Percentiles rank a stretch among this genome's conserved stretches.
phyloP scores from a whole-genome alignment of 2,888 invertebrate species.

The Stenichneumon culpator region DNA sequence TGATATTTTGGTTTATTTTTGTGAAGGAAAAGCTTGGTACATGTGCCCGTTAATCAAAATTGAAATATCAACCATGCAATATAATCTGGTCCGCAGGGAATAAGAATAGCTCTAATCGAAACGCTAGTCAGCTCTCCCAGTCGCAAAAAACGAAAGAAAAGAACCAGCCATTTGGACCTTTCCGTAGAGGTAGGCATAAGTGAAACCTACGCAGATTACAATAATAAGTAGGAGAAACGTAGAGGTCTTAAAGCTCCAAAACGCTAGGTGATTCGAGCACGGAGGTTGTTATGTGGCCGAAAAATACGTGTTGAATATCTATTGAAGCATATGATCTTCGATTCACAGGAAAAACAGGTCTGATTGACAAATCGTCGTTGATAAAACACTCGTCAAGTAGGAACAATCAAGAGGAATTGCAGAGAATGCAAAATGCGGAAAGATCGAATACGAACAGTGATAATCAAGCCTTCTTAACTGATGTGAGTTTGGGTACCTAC shows the following conservation, averaged over 20 bases:
- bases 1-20: conserved; percentile 27
- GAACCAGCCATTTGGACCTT: conserved; percentile 90
- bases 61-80: conserved; percentile 51
- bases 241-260: not conserved
- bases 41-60: not conserved
- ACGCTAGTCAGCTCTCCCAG: conserved; percentile 83
- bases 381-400: conserved; percentile 93
- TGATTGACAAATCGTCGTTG: conserved; percentile 95
- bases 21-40: conserved; percentile 6
- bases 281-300: not conserved
- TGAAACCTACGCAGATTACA: conserved; percentile 74
- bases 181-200: conserved; percentile 88
- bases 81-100: conserved; percentile 77
- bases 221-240: conserved; percentile 39
- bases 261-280: not conserved
- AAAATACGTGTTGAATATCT: not conserved
- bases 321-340: conserved; percentile 18
- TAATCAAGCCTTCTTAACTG: conserved; percentile 97
- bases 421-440: conserved; percentile 89
- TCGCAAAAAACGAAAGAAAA: conserved; percentile 86
- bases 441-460: conserved; percentile 93
- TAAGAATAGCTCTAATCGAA: conserved; percentile 83
- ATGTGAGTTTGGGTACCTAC: conserved; percentile 87
- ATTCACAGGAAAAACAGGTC: conserved; percentile 88
- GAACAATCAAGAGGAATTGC: conserved; percentile 89